These are phyloP conservation scores for Aphelenchoides avenae DNA, from an alignment of 1,140 invertebrate species.

Conservation along the genomic window DNA sequence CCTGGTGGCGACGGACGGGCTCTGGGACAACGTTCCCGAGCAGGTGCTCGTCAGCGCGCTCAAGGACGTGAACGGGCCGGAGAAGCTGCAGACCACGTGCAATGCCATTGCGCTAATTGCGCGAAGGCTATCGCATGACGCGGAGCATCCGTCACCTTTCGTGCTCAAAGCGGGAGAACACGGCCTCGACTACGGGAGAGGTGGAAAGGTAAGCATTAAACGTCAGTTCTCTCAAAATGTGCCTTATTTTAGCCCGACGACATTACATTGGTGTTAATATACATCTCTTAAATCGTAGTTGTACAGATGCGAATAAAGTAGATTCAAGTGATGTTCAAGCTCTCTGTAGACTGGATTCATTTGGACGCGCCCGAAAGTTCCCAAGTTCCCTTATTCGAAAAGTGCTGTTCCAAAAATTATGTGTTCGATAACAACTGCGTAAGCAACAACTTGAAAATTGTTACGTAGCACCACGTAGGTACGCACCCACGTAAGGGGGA, in stretches of 20 bases:
- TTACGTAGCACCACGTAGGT: too few species aligned
- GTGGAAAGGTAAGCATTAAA: slow-evolving; percentile 35
- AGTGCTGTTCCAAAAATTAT: slow-evolving; percentile 6
- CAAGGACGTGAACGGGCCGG: slow-evolving; percentile 34
- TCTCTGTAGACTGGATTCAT: too few species aligned
- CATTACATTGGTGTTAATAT: slow-evolving; percentile 80
- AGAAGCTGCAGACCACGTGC: slow-evolving; percentile 75
- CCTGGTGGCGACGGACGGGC: slow-evolving; percentile 88
- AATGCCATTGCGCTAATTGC: slow-evolving; percentile 92
- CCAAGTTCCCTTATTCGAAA: too few species aligned
- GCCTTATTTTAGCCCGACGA: slow-evolving; percentile 69
- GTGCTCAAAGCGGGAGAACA: slow-evolving; percentile 81
- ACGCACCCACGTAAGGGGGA: too few species aligned
- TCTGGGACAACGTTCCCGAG: slow-evolving; percentile 94
- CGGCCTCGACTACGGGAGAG: slow-evolving; percentile 81
- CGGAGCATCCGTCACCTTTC: slow-evolving; percentile 90
- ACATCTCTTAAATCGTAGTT: slow-evolving; percentile 33
- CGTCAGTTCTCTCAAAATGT: slow-evolving; percentile 63
- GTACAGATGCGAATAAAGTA: background rate
- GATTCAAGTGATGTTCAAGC: too few species aligned
- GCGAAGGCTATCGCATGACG: slow-evolving; percentile 82
- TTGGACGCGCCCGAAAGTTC: too few species aligned
- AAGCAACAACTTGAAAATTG: slow-evolving; percentile 1
- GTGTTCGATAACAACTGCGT: background rate
- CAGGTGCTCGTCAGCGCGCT: slow-evolving; percentile 77